phyloP scores from a whole-genome alignment of 2,888 invertebrate genomes.

The Epistrophe eligans region DNA sequence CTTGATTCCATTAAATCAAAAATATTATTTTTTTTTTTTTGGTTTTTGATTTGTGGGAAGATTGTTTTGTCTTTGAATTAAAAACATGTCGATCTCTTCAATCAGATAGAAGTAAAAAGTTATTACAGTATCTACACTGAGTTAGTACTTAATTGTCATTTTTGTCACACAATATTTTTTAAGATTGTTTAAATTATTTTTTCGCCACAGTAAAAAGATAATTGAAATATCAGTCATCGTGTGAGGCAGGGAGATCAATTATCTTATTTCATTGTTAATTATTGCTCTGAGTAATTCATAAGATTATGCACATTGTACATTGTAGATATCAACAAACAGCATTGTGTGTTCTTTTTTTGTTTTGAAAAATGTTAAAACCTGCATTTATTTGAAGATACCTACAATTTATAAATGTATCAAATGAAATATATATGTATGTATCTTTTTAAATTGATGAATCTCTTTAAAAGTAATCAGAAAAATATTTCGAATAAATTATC shows the following conservation, averaged over 20 bases:
- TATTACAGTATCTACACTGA: neutral
- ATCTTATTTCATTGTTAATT: neutral
- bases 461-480: neutral
- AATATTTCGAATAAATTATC: constrained; percentile 9
- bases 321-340: neutral
- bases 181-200: too few relatives aligned
- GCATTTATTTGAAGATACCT: neutral
- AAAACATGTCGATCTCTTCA: too few relatives aligned
- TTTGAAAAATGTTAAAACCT: neutral
- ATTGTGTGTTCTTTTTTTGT: neutral
- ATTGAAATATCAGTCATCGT: neutral
- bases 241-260: neutral
- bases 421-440: neutral
- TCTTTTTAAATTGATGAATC: constrained; percentile 1
- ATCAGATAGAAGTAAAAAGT: neutral
- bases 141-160: too few relatives aligned
- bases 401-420: too few relatives aligned
- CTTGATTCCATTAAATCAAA: too few relatives aligned
- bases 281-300: neutral
- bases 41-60: too few relatives aligned
- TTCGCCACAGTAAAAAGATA: neutral
- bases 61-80: too few relatives aligned
- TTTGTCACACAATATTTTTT: too few relatives aligned
- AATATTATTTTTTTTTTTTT: too few relatives aligned
- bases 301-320: neutral